Percentiles rank a stretch among this genome's conserved stretches.
These are phyloP conservation scores for Macroglossus sobrinus DNA, from an alignment of 2,113 vertebrate genomes.

Conservation along the genomic window DNA sequence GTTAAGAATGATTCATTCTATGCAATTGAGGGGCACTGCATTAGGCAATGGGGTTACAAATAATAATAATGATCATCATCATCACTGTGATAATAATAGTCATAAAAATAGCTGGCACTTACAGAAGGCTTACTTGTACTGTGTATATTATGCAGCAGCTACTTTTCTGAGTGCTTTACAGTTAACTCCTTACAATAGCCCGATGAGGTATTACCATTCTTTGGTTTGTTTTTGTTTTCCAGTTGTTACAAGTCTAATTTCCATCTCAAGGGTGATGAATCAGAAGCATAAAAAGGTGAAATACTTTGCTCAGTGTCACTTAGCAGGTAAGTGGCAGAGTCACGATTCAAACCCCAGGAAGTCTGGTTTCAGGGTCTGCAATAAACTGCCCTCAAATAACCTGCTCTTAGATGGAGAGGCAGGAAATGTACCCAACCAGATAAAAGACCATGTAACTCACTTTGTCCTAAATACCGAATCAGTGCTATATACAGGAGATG, in stretches of 20 bases:
- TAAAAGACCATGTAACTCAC: not conserved
- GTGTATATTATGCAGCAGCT: not conserved
- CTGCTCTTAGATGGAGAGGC: not conserved
- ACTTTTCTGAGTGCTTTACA: not conserved
- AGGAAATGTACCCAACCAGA: not conserved
- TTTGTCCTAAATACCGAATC: not conserved
- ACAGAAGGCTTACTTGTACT: not conserved
- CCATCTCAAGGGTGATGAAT: not conserved
- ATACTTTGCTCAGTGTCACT: not conserved
- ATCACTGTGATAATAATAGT: constrained; percentile 35
- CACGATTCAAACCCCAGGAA: not conserved
- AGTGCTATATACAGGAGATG: not conserved
- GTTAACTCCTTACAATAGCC: not conserved
- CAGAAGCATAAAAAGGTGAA: not conserved
- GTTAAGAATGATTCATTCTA: constrained; percentile 44
- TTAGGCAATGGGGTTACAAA: constrained; percentile 26
- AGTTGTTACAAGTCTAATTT: not conserved
- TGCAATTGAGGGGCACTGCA: constrained; percentile 40
- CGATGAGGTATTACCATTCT: not conserved
- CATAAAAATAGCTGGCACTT: constrained; percentile 30
- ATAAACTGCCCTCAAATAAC: not conserved
- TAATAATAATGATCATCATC: constrained; percentile 47
- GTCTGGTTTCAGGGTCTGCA: not conserved
- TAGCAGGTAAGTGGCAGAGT: not conserved
- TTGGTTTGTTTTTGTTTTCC: not conserved